Evolutionary conservation across 2,888 invertebrate genomes (phyloP).

Genomic region (Abscondita cerata): DNA sequence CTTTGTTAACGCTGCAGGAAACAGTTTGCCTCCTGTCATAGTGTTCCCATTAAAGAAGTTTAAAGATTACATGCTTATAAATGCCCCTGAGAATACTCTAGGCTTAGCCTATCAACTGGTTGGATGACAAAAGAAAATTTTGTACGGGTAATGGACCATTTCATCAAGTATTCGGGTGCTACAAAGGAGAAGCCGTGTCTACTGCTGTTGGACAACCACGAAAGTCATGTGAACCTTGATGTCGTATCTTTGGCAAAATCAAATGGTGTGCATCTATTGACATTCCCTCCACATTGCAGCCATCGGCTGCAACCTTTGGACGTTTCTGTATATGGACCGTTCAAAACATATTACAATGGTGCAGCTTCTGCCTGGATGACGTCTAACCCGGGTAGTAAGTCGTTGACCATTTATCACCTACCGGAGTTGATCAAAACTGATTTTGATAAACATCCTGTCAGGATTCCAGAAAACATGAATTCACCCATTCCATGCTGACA

Average conservation of each 20-base stretch:
- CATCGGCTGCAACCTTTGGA: no score
- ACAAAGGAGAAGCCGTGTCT: not conserved
- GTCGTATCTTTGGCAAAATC: not conserved
- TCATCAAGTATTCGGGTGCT: no score
- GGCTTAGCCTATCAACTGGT: not conserved
- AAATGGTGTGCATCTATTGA: no score
- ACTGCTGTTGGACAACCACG: not conserved
- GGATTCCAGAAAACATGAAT: not conserved
- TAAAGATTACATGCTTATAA: not conserved
- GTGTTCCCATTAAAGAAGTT: not conserved
- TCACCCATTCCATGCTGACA: not conserved
- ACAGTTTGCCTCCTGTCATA: not conserved
- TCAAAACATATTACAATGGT: no score
- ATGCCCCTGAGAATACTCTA: not conserved
- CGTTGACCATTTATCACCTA: not conserved
- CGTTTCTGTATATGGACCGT: no score
- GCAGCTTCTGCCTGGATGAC: no score
- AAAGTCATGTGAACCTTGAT: not conserved
- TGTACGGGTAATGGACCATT: not conserved
- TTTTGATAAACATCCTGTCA: not conserved
- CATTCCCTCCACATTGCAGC: no score
- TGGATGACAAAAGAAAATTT: not conserved
- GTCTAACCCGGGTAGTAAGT: not conserved
- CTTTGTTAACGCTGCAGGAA: no score
- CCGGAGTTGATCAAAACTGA: not conserved